Evolutionary conservation across 2,113 vertebrate species (phyloP).

Genomic region (Patagioenas fasciata): DNA sequence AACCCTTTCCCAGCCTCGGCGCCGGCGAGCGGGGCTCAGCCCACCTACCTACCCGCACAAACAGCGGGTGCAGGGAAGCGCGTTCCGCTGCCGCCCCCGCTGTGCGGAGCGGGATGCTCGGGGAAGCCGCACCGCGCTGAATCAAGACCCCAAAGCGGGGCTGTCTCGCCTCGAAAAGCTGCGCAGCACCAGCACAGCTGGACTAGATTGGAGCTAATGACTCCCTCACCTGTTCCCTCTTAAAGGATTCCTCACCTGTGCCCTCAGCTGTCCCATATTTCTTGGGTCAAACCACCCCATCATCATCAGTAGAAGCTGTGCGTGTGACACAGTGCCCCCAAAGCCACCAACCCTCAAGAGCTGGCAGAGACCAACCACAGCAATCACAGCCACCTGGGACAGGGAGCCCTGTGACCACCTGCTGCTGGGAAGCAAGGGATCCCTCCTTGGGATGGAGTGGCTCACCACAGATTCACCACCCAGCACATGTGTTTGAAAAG

Average conservation of each 20-base stretch:
- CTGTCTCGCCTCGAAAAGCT: neutral
- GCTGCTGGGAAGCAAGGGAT: neutral
- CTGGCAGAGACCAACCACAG: neutral
- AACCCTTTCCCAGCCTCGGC: neutral
- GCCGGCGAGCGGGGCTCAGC: neutral
- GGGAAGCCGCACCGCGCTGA: neutral
- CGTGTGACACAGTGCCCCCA: rapidly evolving
- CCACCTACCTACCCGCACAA: neutral
- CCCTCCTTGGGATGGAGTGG: rapidly evolving
- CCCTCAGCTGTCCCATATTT: neutral
- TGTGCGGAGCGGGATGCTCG: neutral
- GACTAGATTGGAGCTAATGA: too few relatives aligned
- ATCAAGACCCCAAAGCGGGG: neutral
- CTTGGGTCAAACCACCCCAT: neutral
- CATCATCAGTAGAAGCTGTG: neutral
- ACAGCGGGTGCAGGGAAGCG: neutral
- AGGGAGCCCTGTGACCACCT: rapidly evolving
- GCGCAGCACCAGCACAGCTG: neutral
- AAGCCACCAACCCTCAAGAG: neutral
- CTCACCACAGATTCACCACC: neutral
- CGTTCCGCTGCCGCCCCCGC: too few relatives aligned
- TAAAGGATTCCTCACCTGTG: neutral
- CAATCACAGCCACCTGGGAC: neutral
- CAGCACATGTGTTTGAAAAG: neutral
- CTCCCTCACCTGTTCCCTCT: neutral